Evolutionary conservation across 2,113 vertebrate species (phyloP), one percentile per base, ranked within the genome.

Genomic region (Hymenochirus boettgeri): DNA sequence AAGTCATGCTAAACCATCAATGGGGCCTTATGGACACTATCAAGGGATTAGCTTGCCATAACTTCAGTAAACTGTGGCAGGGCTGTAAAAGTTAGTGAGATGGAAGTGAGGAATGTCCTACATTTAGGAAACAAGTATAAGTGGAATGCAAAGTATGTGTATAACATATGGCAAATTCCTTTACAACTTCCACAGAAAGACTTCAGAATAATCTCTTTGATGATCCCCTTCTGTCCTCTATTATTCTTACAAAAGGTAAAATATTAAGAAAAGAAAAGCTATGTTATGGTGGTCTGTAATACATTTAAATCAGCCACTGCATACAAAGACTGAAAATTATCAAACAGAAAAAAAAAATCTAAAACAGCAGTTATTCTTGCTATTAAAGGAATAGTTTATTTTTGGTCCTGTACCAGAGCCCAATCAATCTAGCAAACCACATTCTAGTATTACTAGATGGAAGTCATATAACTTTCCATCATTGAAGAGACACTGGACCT

Each of bases 81-180:
- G 47, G 57, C 24, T 53, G 57, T 69, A 69, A 69, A 66, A 59
- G 55, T 52, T 57, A 60, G 33, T 53, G 65, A 53, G 57, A 69
- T 58, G 46, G 47, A 18, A 35, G 50, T 69, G 65, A 60, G 65
- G 65, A 69, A 59, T 69, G 65, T 69, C 46, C 56, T 69, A 53
- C 47, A 53, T 60, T 69, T 69, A 31, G 51, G 57, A 60, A 60
- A 69, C 33, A 45, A 60, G 65, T 59, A 60, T 69, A 60, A 59
- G 31, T 69, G 65, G 65, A 69, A 69, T 69, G 57, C 19, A 37
- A 57, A 60, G 60, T 69, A 69, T 69, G 65, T 69, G 53, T 47
- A 60, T 39, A 60, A 69, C 65, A 69, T 69, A 60, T 69, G 65
- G 65, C 51, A 69, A 69, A 69, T 69, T 69, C 65, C 65, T 69